Percentiles rank a stretch among this genome's conserved stretches.
Conservation (phyloP, 2,113 vertebrate genomes). For the Apodemus sylvaticus region DNA sequence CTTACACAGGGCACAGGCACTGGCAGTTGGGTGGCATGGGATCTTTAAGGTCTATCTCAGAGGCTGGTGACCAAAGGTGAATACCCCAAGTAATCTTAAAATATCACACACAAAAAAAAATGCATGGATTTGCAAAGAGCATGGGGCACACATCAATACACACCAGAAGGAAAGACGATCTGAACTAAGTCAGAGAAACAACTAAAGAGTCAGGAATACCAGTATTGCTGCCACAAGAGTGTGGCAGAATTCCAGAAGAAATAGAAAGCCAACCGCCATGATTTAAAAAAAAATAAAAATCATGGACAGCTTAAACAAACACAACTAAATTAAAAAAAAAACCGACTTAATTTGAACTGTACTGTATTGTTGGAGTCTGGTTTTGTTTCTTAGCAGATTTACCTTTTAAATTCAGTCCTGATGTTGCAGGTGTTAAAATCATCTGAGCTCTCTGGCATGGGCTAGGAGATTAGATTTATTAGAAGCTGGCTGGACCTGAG, state of each 20-base stretch:
- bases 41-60: neutral
- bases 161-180: neutral
- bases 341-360: neutral
- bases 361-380: neutral
- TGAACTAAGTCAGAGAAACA: neutral
- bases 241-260: neutral
- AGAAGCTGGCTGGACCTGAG: neutral
- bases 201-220: neutral
- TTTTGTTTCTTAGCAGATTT: constrained; percentile 22
- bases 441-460: neutral
- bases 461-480: neutral
- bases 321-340: neutral
- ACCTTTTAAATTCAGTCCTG: neutral
- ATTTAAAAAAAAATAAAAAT: neutral
- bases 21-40: neutral
- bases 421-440: neutral
- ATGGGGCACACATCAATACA: neutral
- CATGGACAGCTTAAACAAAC: neutral
- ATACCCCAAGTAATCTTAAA: neutral
- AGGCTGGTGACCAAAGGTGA: neutral
- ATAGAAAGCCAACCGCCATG: neutral
- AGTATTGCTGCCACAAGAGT: neutral
- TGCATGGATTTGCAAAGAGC: neutral
- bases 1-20: neutral
- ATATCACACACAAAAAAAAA: neutral